Evolutionary conservation across 2,113 vertebrate species (phyloP), one percentile per base, ranked within the genome.

Genomic region (Chloropsis cyanopogon): DNA sequence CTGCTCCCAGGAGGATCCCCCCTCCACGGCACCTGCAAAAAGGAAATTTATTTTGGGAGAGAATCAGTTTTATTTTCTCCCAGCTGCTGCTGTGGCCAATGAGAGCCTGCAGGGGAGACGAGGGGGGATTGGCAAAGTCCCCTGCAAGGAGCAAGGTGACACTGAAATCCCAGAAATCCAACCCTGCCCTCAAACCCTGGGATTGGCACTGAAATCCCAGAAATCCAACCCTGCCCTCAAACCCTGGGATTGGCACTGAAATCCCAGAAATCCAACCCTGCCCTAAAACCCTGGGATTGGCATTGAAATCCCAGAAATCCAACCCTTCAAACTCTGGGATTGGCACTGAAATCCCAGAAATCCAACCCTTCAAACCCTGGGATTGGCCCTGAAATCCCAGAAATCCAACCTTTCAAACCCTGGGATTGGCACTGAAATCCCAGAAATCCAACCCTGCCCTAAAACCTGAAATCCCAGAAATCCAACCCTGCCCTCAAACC

Each of bases 391-490:
- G 66, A 69, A 50, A 50, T 60, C 35, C 59, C 35, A 26, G 35
- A 98, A 95, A 97, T 96, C 44, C 44, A 44, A 44, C 8, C 37
- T 10, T 10, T 41, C 11, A 26, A 52, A 52, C 8, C 49, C 54
- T 57, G 42, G 72, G 93, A 92, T 95, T 95, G 97, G 97, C 37
- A 37, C 37, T 37, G 37, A 37, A 41, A 41, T 41, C 41, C 41
- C 41, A 41, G 9, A 26, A 37, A 39, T 59, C 15, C 18, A 46
- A 46, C 37, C 37, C 37, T 37, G 37, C n/a, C n/a, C n/a, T n/a
- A n/a, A n/a, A n/a, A n/a, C n/a, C 81, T 97, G 98, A 98, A 98
- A 98, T 93, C 88, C 44, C 95, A 98, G 97, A 98, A 95, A 97
- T 96, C 44, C 44, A 44, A 44, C 18, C 8, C 25, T 50, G 37